A percentile compares a stretch with the other conserved stretches of the same genome.
phyloP scores from a whole-genome alignment of 1,140 invertebrate species.

The Charaxes varanes region DNA sequence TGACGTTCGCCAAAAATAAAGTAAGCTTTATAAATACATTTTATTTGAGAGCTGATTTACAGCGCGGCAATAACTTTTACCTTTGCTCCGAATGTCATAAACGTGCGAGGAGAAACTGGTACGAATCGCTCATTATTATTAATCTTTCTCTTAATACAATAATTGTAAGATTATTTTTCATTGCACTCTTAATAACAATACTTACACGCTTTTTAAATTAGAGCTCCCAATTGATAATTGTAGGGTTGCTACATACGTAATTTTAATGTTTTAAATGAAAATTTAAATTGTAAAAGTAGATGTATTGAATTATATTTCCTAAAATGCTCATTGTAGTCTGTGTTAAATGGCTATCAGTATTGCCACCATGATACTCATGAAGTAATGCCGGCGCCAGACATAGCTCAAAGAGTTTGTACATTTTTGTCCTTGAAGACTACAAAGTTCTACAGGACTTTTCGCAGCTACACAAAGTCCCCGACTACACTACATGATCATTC shows the following conservation, averaged over 20 bases:
- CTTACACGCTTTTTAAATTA: constrained; percentile 35
- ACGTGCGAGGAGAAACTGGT: constrained; percentile 23
- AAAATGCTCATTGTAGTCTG: too few species aligned
- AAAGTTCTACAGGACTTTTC: too few species aligned
- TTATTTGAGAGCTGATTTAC: constrained; percentile 17
- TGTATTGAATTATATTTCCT: too few species aligned
- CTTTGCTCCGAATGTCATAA: constrained; percentile 16
- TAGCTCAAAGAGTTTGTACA: too few species aligned
- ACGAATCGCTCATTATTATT: constrained; percentile 20
- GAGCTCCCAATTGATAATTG: constrained; percentile 16
- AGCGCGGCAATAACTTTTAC: constrained; percentile 19
- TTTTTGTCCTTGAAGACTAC: too few species aligned
- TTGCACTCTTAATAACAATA: constrained; percentile 27
- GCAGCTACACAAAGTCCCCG: too few species aligned
- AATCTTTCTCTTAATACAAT: constrained; percentile 31
- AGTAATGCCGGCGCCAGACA: too few species aligned
- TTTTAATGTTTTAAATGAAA: background rate
- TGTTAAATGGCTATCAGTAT: too few species aligned
- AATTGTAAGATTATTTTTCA: constrained; percentile 28
- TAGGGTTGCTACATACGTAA: constrained; percentile 20
- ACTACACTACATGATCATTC: too few species aligned
- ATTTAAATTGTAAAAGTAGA: background rate
- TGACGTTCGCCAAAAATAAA: background rate
- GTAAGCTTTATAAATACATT: constrained; percentile 10
- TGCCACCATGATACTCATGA: too few species aligned